Base-by-base conservation (phyloP, 2,797 vertebrate species). In the Ibycter americanus region DNA sequence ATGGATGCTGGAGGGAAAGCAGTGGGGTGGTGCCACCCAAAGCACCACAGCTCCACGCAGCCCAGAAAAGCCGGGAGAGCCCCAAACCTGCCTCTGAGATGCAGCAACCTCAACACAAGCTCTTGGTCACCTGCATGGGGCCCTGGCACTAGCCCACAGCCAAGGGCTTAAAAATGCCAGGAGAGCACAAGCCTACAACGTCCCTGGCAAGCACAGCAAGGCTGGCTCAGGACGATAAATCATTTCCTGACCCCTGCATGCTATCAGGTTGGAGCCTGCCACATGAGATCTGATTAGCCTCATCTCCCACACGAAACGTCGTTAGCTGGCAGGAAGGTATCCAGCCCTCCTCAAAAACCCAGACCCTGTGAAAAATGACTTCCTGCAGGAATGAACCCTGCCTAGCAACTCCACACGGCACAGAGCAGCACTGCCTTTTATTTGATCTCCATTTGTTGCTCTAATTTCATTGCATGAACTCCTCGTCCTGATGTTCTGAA, bases 381-480 rank as follows among this genome's bases (percentile, higher is more conserved):
- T 68, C 96, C 96, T 71, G 94, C 74, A 61, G 90, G 74, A 70
- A 20, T 7, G 55, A 89, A 16, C 90, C 77, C 83, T 91, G 89
- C 91, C 91, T 74, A 63, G 87, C 91, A 91, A 58, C 91, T 62
- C 81, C 58, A 13, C 2, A 72, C 42, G 32, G 58, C 94, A 62
- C 1, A 14, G 49, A 66, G 34, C 79, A 10, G 66, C 52, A 0
- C 4, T 67, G 91, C 89, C 84, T 79, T 31, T 14, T 34, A 27
- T 47, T 18, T 2, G 2, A 62, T 51, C 93, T 90, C 87, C 90
- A 40, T 81, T 79, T 88, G 72, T 7, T 38, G 71, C 88, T 79
- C 83, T 84, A 63, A 96, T 89, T 66, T 79, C 93, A 84, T 79
- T 56, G 83, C 47, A 3, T 13, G 85, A 49, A 70, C 85, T 79